Conservation (phyloP, 2,113 vertebrate genomes). For the Phaethon lepturus region DNA sequence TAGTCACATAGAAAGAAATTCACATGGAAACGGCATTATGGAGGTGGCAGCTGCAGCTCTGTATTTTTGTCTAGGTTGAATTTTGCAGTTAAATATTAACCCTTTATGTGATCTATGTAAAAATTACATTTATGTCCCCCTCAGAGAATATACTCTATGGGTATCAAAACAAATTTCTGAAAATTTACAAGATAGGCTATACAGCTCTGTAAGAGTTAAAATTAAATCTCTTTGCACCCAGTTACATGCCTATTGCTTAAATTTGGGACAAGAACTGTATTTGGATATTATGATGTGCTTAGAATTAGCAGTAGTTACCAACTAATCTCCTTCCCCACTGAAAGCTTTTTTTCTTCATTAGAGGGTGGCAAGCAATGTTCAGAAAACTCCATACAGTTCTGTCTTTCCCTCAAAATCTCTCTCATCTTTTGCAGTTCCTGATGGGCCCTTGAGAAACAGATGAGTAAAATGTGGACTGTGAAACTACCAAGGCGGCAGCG, state of each 20-base stretch:
- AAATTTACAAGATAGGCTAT: background rate
- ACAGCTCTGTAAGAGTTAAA: background rate
- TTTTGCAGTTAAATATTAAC: conserved; percentile 53
- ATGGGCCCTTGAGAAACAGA: background rate
- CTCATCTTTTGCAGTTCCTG: background rate
- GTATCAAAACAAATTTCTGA: background rate
- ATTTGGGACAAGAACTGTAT: background rate
- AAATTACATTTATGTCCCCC: background rate
- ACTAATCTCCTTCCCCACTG: background rate
- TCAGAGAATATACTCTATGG: background rate
- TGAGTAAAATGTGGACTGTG: background rate
- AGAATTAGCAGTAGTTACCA: background rate
- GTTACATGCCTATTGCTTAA: background rate
- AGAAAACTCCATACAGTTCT: background rate
- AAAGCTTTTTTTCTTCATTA: background rate
- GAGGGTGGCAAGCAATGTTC: background rate
- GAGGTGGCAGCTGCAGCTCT: conserved; percentile 56
- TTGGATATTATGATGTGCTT: background rate
- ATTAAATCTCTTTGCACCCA: background rate
- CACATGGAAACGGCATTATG: conserved; percentile 66
- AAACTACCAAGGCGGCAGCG: background rate
- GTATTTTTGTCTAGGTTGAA: conserved; percentile 37
- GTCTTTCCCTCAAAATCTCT: background rate
- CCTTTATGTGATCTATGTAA: background rate
- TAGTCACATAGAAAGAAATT: conserved; percentile 51